A percentile compares a stretch with the other conserved stretches of the same genome.
These are phyloP conservation scores for Laspeyria flexula DNA, from an alignment of 2,888 invertebrate species.

Conservation along the genomic window DNA sequence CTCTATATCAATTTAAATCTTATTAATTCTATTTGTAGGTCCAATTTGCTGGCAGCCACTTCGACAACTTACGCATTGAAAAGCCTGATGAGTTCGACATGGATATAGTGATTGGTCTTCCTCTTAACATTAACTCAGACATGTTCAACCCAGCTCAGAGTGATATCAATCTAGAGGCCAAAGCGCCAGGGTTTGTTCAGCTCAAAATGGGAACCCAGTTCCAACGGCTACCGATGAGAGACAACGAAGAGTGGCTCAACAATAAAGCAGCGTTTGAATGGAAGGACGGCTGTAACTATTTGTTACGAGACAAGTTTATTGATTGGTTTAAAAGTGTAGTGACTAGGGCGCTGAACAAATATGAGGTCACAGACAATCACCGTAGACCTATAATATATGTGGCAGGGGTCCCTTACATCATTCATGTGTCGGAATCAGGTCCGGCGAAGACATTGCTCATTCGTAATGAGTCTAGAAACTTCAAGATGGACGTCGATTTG, in stretches of 20 bases:
- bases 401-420: constrained; percentile 68
- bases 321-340: constrained; percentile 85
- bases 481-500: constrained; percentile 79
- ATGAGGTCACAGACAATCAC: constrained; percentile 22
- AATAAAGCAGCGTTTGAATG: constrained; percentile 70
- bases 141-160: constrained; percentile 50
- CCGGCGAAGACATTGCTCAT: constrained; percentile 85
- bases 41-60: constrained; percentile 87
- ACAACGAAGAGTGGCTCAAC: constrained; percentile 55
- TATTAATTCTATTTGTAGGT: constrained; percentile 61
- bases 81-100: constrained; percentile 87
- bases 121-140: constrained; percentile 61
- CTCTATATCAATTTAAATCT: no score
- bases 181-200: constrained; percentile 76
- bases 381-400: constrained; percentile 42
- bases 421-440: constrained; percentile 65
- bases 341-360: constrained; percentile 66
- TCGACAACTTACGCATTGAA: constrained; percentile 84
- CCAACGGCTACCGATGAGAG: constrained; percentile 54
- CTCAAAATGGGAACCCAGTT: constrained; percentile 70
- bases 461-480: constrained; percentile 45
- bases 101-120: constrained; percentile 83
- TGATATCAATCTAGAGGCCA: constrained; percentile 67
- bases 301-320: constrained; percentile 75
- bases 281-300: constrained; percentile 69